Conservation (phyloP, 1,140 invertebrate species). For the Heliconius hermathena region DNA sequence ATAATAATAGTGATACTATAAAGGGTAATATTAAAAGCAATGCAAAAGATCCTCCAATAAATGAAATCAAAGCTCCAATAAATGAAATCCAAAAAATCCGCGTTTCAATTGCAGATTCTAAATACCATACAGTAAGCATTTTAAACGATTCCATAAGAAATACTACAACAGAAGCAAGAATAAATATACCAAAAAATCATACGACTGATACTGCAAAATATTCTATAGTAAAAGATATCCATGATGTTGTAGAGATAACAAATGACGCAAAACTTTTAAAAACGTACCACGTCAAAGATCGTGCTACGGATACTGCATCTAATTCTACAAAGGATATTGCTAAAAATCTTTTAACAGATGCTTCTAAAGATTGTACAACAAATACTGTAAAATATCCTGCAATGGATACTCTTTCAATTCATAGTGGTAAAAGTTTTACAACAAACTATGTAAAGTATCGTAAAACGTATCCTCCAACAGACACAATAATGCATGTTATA, state of each 20-base stretch:
- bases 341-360: background rate
- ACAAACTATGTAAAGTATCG: background rate
- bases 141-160: no score
- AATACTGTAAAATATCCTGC: background rate
- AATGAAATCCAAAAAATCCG: no score
- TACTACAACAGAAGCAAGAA: background rate
- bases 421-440: background rate
- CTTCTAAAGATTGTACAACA: background rate
- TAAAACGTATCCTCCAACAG: background rate
- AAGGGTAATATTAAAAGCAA: background rate
- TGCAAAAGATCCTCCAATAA: background rate
- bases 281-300: background rate
- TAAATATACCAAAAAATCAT: background rate
- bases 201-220: background rate
- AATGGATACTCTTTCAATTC: background rate
- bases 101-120: no score
- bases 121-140: no score
- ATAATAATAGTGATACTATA: background rate
- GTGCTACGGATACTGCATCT: background rate
- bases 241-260: background rate
- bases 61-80: no score
- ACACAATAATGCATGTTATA: background rate
- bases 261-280: background rate
- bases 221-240: background rate
- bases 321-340: background rate